These are phyloP conservation scores for Myotis vivesi DNA, from an alignment of 2,797 vertebrate genomes.

Conservation along the genomic window DNA sequence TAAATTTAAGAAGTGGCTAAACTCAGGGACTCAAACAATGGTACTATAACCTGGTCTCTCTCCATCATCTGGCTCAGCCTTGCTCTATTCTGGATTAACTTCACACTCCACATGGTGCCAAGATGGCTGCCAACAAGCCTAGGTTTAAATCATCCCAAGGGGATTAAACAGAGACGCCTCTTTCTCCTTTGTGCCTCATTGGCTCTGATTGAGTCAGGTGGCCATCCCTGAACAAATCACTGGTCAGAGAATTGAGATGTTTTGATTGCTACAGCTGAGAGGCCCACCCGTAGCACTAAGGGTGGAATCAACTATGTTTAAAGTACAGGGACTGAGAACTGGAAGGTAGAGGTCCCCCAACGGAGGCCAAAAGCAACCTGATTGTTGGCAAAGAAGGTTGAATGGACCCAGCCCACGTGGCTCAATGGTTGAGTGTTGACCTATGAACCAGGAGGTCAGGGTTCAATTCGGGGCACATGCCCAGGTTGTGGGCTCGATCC, in stretches of 20 bases:
- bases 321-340: background rate
- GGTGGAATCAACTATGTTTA: background rate
- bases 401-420: background rate
- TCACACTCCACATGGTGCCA: background rate
- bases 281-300: background rate
- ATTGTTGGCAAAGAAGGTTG: background rate
- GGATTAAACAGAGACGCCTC: background rate
- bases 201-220: background rate
- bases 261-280: background rate
- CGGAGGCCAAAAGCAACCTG: background rate
- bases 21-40: background rate
- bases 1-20: constrained; percentile 1
- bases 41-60: background rate
- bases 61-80: background rate
- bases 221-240: background rate
- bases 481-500: no score
- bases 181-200: background rate
- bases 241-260: background rate
- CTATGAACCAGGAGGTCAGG: no score
- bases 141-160: background rate
- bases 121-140: background rate
- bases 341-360: background rate
- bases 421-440: no score
- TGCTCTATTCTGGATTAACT: background rate
- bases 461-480: no score